phyloP scores from a whole-genome alignment of 2,797 vertebrate genomes.

The Merluccius polli region DNA sequence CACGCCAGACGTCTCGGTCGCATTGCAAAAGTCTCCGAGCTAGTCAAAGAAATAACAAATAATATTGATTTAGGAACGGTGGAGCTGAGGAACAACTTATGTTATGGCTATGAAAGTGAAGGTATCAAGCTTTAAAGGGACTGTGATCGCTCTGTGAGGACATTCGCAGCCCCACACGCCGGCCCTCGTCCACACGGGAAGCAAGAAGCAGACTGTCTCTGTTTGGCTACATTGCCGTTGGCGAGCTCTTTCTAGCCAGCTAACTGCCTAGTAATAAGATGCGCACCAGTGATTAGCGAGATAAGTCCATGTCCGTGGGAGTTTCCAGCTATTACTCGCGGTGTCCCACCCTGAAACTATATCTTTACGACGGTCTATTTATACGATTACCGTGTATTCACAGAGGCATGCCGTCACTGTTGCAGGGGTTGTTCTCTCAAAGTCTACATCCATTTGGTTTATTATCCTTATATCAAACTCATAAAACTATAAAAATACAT shows the following conservation, averaged over 20 bases:
- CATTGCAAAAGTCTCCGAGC: background rate
- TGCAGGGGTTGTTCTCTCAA: background rate
- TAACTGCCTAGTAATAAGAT: background rate
- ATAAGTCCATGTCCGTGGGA: background rate
- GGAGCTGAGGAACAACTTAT: background rate
- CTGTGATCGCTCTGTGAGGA: background rate
- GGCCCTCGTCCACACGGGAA: background rate
- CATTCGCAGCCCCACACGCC: background rate
- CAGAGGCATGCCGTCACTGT: background rate
- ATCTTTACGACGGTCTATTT: background rate
- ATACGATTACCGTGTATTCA: background rate
- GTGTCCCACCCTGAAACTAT: background rate
- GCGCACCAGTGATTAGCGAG: background rate
- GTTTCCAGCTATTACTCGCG: background rate
- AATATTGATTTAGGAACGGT: conserved; percentile 13
- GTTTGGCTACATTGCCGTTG: background rate
- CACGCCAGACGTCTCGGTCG: conserved; percentile 14
- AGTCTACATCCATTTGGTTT: background rate
- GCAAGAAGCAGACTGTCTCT: background rate
- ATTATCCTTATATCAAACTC: background rate
- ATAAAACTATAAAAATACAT: background rate
- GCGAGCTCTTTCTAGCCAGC: background rate
- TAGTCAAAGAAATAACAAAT: conserved; percentile 4
- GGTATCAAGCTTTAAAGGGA: background rate
- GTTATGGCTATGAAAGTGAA: background rate